A percentile compares a stretch with the other conserved stretches of the same genome.
Conservation (phyloP, 2,888 invertebrate species). For the Apamea epomidion region DNA sequence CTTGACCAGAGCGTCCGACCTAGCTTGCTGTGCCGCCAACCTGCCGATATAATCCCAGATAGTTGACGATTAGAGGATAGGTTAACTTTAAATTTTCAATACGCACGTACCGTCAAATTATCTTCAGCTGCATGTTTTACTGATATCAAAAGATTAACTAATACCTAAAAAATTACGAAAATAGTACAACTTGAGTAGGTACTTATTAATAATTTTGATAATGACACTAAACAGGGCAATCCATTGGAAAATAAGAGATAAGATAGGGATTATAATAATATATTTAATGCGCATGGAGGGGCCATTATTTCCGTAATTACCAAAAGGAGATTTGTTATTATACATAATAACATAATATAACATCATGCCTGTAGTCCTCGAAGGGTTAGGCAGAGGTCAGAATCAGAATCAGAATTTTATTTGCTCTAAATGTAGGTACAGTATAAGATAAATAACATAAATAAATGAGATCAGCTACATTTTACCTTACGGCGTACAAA, state of each 20-base stretch:
- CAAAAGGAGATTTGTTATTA: too few relatives aligned
- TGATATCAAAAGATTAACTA: slow-evolving; percentile 6
- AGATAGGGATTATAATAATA: slow-evolving; percentile 3
- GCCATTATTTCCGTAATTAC: too few relatives aligned
- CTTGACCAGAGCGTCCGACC: not conserved
- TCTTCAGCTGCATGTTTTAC: not conserved
- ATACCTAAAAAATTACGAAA: not conserved
- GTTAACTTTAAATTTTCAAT: not conserved
- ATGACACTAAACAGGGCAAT: slow-evolving; percentile 7
- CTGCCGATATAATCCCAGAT: not conserved
- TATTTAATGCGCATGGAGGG: not conserved
- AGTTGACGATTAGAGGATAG: not conserved
- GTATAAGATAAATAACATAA: too few relatives aligned
- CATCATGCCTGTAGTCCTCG: too few relatives aligned
- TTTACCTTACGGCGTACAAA: too few relatives aligned
- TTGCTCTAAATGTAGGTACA: too few relatives aligned
- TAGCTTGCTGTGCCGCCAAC: not conserved
- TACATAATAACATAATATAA: too few relatives aligned
- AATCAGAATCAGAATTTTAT: too few relatives aligned
- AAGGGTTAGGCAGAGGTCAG: too few relatives aligned
- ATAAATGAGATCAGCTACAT: too few relatives aligned
- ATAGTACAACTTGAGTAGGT: not conserved
- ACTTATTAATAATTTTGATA: not conserved
- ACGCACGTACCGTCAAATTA: not conserved
- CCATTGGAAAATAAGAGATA: slow-evolving; percentile 16